Evolutionary conservation across 2,888 invertebrate species (phyloP), one percentile per base, ranked within the genome.

Genomic region (Busseola fusca): DNA sequence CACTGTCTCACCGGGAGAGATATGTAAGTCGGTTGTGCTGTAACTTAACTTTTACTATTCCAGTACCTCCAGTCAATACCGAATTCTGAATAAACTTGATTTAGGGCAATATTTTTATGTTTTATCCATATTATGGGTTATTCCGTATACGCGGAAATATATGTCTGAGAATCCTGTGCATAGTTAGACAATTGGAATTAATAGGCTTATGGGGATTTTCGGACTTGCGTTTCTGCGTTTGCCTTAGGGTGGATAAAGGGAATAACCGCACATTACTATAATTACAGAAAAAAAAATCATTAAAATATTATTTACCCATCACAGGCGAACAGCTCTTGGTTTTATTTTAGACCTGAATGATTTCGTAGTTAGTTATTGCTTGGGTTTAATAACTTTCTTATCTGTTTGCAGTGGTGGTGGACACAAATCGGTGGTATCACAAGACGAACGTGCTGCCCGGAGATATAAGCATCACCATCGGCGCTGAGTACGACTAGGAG

Each of bases 351-450:
- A 30, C n/a, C 5, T 16, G 3, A 52, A 63, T 30, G 10, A 6
- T 63, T 21, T n/a, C 9, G 21, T 30, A 14, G 21, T 60, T 25
- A 18, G 18, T 40, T 25, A 18, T n/a, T 9, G 12, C 16, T 63
- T 60, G 9, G 14, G 2, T 57, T 56, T 21, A 9, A 56, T 30
- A 48, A 27, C 64, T 34, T 27, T 64, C 16, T 48, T 70, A 7
- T 68, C 74, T 69, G 48, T 9, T 96, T 96, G 6, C 96, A 99
- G 99, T 99, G 96, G 98, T 99, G 63, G 95, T 99, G 87, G 98
- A 99, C 91, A 99, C 99, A 0, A 99, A 99, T 91, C 97, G 97
- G 70, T 99, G 99, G 99, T 99, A 98, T 91, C 99, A 99, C 95
- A 97, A 98, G 90, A 99, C 99, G 0, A 95, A 96, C 85, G 98